Evolutionary conservation across 1,140 invertebrate genomes (phyloP), one percentile per base, ranked within the genome.

Genomic region (Yoshiicerus persimilis): DNA sequence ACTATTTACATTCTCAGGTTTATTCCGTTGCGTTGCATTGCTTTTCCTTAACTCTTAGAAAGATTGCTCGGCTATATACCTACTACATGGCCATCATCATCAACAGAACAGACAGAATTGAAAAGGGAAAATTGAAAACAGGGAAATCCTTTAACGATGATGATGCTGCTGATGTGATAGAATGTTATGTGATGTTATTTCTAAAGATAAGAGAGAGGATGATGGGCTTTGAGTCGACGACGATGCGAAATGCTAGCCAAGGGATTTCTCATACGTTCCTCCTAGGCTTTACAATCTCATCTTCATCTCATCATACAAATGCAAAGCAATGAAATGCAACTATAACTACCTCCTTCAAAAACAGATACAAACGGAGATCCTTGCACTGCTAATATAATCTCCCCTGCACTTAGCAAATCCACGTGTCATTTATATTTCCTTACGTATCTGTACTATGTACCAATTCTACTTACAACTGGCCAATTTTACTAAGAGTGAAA

Each of bases 61-160:
- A 32, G 34, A 80, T 80, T 80, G 75, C 75, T 2, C 38, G n/a
- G 20, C 34, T 9, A 25, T 38, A 10, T 20, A n/a, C n/a, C n/a
- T n/a, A n/a, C 32, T 77, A 80, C 32, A 5, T 6, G n/a, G 0
- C 34, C 75, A 80, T 80, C 75, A 80, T 80, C 75, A 80, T 80
- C 75, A 80, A 80, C 75, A 36, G 32, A 80, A 11, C 75, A 80
- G 75, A 80, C 75, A 32, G 75, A 80, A 80, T 80, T 34, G 30
- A 80, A 80, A 80, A 84, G 83, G 39, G 83, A 84, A 84, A 84
- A 84, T 84, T 84, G 83, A 84, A 84, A 84, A 84, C 83, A 84
- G 41, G 83, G 38, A 84, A 84, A 84, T 56, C 83, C 83, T 84
- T 84, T 84, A 84, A 84, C 83, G 83, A 84, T 84, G 38, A 56